These are phyloP conservation scores for Camelus bactrianus DNA, from an alignment of 2,113 vertebrate genomes.

Conservation along the genomic window DNA sequence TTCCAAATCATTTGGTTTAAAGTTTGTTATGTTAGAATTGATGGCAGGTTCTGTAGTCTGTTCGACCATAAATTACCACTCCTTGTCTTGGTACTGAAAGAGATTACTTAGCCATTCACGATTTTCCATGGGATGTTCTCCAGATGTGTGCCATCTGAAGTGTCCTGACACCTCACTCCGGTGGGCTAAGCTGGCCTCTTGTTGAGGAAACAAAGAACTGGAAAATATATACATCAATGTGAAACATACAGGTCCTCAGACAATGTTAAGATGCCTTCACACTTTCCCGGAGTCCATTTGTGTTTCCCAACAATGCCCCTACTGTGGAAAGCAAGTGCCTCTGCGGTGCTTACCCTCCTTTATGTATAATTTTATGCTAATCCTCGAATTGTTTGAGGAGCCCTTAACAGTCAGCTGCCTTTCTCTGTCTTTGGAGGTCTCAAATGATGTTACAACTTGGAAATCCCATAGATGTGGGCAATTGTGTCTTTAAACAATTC, in stretches of 20 bases:
- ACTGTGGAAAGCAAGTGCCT: conserved; percentile 82
- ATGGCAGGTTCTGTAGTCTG: conserved; percentile 79
- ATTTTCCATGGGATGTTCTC: conserved; percentile 89
- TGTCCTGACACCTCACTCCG: conserved; percentile 84
- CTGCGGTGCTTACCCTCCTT: conserved; percentile 79
- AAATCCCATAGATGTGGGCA: conserved; percentile 70
- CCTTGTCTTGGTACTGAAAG: conserved; percentile 85
- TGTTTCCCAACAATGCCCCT: conserved; percentile 84
- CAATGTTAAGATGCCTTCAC: conserved; percentile 77
- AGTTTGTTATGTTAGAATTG: conserved; percentile 81
- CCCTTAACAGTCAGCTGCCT: conserved; percentile 84
- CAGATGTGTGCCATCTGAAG: conserved; percentile 90
- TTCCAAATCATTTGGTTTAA: conserved; percentile 71
- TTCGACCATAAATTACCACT: conserved; percentile 88
- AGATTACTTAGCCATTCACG: conserved; percentile 88
- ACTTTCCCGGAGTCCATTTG: conserved; percentile 79
- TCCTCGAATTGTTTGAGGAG: conserved; percentile 85
- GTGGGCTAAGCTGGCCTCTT: conserved; percentile 84
- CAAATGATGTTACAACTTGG: conserved; percentile 82
- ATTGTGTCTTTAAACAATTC: conserved; percentile 73
- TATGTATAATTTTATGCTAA: conserved; percentile 90
- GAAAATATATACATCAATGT: conserved; percentile 87
- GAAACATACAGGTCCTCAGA: conserved; percentile 78
- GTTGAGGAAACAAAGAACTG: conserved; percentile 87
- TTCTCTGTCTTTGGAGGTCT: conserved; percentile 81